phyloP scores from a whole-genome alignment of 2,888 invertebrate species.

The Dryomyza anilis region DNA sequence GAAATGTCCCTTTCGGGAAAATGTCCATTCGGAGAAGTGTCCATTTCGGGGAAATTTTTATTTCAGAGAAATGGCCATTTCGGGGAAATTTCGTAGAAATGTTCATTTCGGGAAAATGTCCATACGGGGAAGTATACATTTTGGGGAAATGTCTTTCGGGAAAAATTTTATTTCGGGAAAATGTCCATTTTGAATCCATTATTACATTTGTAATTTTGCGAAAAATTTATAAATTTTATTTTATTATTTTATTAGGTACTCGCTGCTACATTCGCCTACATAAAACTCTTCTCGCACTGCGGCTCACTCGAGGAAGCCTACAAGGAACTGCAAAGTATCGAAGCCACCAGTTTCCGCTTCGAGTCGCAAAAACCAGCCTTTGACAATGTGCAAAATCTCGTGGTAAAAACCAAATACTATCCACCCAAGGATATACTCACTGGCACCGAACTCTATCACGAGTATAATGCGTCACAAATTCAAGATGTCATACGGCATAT shows the following conservation, averaged over 20 bases:
- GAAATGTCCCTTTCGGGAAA: no score
- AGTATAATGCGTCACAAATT: conserved; percentile 72
- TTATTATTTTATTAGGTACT: conserved; percentile 66
- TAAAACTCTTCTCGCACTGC: conserved; percentile 69
- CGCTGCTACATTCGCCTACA: conserved; percentile 77
- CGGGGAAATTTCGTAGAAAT: no score
- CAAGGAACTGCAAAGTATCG: conserved; percentile 72
- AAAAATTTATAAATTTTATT: no score
- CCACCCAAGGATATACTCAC: conserved; percentile 79
- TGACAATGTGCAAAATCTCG: conserved; percentile 78
- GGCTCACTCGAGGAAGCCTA: conserved; percentile 42
- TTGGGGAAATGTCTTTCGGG: no score
- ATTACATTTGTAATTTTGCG: no score
- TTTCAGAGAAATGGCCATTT: no score
- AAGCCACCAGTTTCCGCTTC: conserved; percentile 76
- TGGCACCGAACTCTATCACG: conserved; percentile 75
- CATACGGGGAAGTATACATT: no score
- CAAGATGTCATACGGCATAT: conserved; percentile 45
- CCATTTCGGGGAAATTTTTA: no score
- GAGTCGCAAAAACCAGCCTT: conserved; percentile 72
- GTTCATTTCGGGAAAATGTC: no score
- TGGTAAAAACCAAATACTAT: conserved; percentile 80
- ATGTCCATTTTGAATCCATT: no score
- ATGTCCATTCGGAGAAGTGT: no score
- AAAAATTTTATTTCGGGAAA: no score